These are phyloP conservation scores for Metopia argyrocephala DNA, from an alignment of 2,888 invertebrate species.

Conservation along the genomic window DNA sequence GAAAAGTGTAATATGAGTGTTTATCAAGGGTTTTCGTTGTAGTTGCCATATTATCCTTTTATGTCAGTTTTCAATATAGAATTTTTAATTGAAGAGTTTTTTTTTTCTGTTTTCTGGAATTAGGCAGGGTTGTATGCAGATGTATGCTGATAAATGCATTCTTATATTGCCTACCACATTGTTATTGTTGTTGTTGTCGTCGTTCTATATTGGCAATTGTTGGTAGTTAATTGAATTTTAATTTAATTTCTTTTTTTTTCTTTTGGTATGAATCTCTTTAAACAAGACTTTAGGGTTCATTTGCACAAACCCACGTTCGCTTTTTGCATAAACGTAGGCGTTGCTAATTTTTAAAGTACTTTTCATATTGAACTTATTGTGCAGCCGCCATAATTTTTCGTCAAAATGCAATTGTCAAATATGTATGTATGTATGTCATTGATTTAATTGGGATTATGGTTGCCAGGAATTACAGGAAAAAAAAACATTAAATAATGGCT, in stretches of 20 bases:
- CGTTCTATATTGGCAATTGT: conserved; percentile 62
- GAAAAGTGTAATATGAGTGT: conserved; percentile 37
- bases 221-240: conserved; percentile 63
- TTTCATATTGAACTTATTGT: conserved; percentile 55
- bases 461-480: conserved; percentile 1
- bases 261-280: not conserved
- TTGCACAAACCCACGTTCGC: conserved; percentile 23
- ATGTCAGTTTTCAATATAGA: conserved; percentile 51
- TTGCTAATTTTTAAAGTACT: conserved; percentile 62
- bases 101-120: too few species aligned
- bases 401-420: conserved; percentile 41
- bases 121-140: conserved; percentile 1
- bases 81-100: conserved; percentile 64
- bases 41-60: conserved; percentile 45
- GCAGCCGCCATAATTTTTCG: conserved; percentile 58
- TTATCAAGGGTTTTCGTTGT: conserved; percentile 20
- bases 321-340: conserved; percentile 45
- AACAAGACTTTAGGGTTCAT: conserved; percentile 43
- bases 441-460: conserved; percentile 46
- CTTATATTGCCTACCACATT: not conserved
- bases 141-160: not conserved
- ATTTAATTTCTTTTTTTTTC: conserved; percentile 37
- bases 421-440: conserved; percentile 47
- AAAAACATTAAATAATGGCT: conserved; percentile 46
- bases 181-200: conserved; percentile 21